These are phyloP conservation scores for Phaethon lepturus DNA, from an alignment of 2,113 vertebrate species.

Conservation along the genomic window DNA sequence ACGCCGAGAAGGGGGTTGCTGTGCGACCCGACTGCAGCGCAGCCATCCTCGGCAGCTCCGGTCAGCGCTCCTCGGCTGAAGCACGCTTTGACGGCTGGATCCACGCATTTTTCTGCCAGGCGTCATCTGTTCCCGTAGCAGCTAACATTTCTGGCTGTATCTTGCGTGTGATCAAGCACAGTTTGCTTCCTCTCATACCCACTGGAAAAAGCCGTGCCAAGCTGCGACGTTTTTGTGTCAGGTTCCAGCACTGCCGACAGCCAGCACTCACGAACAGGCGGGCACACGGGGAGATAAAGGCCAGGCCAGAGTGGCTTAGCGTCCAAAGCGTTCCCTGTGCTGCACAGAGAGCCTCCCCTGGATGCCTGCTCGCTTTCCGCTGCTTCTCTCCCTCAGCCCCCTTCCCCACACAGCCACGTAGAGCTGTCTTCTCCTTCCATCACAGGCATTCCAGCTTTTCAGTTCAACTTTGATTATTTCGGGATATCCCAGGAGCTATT, in stretches of 20 bases:
- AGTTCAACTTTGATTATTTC: neutral
- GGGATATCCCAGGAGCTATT: neutral
- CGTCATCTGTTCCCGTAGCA: conserved; percentile 45
- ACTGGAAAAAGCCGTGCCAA: neutral
- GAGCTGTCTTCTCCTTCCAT: neutral
- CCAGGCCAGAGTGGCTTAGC: neutral
- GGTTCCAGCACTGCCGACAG: neutral
- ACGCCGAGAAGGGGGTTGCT: neutral
- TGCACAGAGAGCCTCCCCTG: neutral
- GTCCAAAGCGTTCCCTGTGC: neutral
- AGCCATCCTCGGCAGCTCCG: neutral
- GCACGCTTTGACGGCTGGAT: conserved; percentile 31
- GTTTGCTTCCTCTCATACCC: conserved; percentile 21
- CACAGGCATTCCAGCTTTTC: neutral
- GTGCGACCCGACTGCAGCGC: neutral
- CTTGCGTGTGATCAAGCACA: neutral
- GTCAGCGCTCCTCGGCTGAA: neutral
- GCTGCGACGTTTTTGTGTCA: neutral
- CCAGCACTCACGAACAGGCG: neutral
- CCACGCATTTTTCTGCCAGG: neutral
- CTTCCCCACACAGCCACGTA: rapidly evolving
- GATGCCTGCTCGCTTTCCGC: neutral
- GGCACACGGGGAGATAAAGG: neutral
- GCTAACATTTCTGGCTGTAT: conserved; percentile 27
- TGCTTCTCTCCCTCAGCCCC: neutral